phyloP scores from a whole-genome alignment of 2,888 invertebrate species.

The Stegophylla sp. region DNA sequence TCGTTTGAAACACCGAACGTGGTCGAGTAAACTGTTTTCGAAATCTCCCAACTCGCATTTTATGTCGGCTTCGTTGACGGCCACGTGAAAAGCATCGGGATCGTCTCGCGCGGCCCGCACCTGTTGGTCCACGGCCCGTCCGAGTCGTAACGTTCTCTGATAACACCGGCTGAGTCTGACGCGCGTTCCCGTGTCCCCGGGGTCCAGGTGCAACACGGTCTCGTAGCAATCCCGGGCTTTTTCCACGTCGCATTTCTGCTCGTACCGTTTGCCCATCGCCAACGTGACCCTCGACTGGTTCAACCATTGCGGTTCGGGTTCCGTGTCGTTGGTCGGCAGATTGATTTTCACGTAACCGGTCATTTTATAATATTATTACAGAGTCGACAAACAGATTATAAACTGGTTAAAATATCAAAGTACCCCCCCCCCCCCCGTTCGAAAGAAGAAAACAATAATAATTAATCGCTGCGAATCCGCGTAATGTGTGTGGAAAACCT shows the following conservation, averaged over 20 bases:
- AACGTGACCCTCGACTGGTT: conserved; percentile 24
- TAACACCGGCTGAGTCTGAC: conserved; percentile 28
- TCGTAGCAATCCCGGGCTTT: conserved; percentile 36
- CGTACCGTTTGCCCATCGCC: conserved; percentile 3
- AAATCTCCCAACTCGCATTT: conserved; percentile 24
- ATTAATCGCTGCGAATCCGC: not conserved
- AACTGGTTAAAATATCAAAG: no score
- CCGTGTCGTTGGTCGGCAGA: not conserved
- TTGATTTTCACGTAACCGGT: no score
- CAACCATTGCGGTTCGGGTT: conserved; percentile 20
- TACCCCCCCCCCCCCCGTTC: not conserved
- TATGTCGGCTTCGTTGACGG: not conserved
- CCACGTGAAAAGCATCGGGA: not conserved
- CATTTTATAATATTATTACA: not conserved
- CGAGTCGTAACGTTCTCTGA: conserved; percentile 21
- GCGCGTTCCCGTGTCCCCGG: not conserved
- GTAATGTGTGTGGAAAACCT: not conserved
- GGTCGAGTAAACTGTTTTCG: conserved; percentile 10
- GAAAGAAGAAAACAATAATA: not conserved
- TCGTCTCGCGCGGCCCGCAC: not conserved
- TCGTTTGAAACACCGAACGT: not conserved
- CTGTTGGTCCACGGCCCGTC: conserved; percentile 8
- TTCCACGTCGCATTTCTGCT: conserved; percentile 14
- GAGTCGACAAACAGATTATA: not conserved
- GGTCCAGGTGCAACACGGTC: conserved; percentile 7